Conservation (phyloP, 2,888 invertebrate genomes). For the Cantharis rufa region DNA sequence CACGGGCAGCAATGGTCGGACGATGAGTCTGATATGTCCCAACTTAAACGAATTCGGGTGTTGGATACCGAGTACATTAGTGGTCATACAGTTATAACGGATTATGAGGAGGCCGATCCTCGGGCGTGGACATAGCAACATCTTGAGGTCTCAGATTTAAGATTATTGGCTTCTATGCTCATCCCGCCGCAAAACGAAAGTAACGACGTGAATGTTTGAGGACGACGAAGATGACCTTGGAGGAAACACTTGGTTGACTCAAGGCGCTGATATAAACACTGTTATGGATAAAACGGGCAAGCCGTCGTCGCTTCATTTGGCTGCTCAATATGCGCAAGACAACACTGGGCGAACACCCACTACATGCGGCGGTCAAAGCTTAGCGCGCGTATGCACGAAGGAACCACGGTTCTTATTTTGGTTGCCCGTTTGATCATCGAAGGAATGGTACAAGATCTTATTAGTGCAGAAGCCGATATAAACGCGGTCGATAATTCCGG, state of each 20-base stretch:
- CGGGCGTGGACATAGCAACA: slow-evolving; percentile 93
- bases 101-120: slow-evolving; percentile 82
- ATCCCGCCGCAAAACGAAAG: slow-evolving; percentile 73
- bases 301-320: slow-evolving; percentile 91
- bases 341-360: slow-evolving; percentile 91
- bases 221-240: slow-evolving; percentile 76
- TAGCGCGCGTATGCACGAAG: slow-evolving; percentile 93
- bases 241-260: slow-evolving; percentile 53
- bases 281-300: slow-evolving; percentile 96
- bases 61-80: slow-evolving; percentile 77
- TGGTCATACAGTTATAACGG: slow-evolving; percentile 87
- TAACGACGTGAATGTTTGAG: slow-evolving; percentile 68
- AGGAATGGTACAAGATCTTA: slow-evolving; percentile 94
- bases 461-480: slow-evolving; percentile 93
- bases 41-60: slow-evolving; percentile 80
- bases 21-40: slow-evolving; percentile 83
- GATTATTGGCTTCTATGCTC: slow-evolving; percentile 78
- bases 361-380: slow-evolving; percentile 93
- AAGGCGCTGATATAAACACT: slow-evolving; percentile 88
- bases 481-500: slow-evolving; percentile 94
- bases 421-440: slow-evolving; percentile 91
- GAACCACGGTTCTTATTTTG: slow-evolving; percentile 91
- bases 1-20: slow-evolving; percentile 80
- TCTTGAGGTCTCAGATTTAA: slow-evolving; percentile 86
- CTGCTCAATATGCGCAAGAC: slow-evolving; percentile 91